Conservation (phyloP, 2,113 vertebrate species). For the Sakesphorus luctuosus region DNA sequence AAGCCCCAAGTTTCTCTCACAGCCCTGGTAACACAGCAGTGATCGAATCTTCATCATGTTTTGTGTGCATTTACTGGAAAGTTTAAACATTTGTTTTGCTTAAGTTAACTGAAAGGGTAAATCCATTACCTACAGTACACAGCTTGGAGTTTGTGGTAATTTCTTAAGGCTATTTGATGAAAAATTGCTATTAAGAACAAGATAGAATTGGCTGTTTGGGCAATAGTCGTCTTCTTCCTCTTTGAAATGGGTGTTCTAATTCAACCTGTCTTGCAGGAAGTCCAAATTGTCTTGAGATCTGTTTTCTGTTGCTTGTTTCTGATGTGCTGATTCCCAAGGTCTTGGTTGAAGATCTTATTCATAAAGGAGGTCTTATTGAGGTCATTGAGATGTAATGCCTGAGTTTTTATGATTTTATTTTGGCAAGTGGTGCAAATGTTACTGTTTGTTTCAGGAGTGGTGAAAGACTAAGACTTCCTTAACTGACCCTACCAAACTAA, state of each 20-base stretch:
- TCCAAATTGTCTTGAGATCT: neutral
- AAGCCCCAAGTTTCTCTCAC: neutral
- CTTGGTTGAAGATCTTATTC: neutral
- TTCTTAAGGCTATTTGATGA: neutral
- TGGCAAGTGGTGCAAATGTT: neutral
- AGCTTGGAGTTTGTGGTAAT: neutral
- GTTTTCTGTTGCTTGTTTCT: neutral
- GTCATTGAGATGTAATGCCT: neutral
- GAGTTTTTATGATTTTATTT: neutral
- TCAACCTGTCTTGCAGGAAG: neutral
- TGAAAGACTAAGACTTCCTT: neutral
- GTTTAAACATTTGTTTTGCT: slow-evolving; percentile 2
- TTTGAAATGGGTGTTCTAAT: neutral
- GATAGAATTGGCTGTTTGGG: neutral
- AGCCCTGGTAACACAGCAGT: neutral
- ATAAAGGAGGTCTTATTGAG: neutral
- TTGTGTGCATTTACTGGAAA: neutral
- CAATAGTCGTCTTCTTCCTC: neutral
- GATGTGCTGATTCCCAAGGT: neutral
- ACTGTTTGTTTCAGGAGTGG: neutral
- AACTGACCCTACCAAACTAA: neutral
- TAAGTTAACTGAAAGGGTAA: neutral
- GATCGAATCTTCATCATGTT: neutral
- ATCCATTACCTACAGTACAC: neutral
- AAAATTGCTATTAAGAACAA: neutral